These are phyloP conservation scores for Cydia pomonella DNA, from an alignment of 1,140 invertebrate genomes.

Conservation along the genomic window DNA sequence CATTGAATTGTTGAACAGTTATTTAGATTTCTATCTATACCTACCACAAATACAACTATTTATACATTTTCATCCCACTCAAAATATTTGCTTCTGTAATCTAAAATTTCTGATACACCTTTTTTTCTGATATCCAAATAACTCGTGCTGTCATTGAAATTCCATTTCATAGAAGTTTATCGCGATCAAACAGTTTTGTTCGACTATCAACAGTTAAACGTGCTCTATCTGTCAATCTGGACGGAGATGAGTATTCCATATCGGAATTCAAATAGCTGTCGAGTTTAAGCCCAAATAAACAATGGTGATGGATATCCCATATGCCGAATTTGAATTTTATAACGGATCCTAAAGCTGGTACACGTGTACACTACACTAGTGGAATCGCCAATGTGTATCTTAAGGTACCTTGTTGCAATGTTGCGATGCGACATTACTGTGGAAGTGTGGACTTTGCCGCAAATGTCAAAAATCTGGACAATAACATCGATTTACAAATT, in stretches of 20 bases:
- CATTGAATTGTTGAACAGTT: neutral
- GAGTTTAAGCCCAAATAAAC: neutral
- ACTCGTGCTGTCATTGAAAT: constrained; percentile 8
- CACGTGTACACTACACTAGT: too few relatives aligned
- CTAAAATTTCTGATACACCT: neutral
- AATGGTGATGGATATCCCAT: neutral
- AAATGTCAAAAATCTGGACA: too few relatives aligned
- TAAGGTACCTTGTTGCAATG: too few relatives aligned
- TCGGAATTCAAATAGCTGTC: constrained; percentile 29
- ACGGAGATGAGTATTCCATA: constrained; percentile 30
- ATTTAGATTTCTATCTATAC: neutral
- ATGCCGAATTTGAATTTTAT: neutral
- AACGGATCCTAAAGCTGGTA: neutral
- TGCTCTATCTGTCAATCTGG: constrained; percentile 25
- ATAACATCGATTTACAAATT: too few relatives aligned
- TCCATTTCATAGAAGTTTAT: constrained; percentile 4
- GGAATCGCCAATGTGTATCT: too few relatives aligned
- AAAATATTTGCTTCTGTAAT: neutral
- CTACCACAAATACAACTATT: neutral
- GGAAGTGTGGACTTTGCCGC: too few relatives aligned
- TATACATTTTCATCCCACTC: neutral
- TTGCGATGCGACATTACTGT: too few relatives aligned
- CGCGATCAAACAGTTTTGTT: constrained; percentile 29
- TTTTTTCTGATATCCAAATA: neutral
- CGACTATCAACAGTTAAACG: constrained; percentile 24